A percentile compares a stretch with the other conserved stretches of the same genome.
Evolutionary conservation across 2,113 vertebrate genomes (phyloP).

Genomic region (Brachionichthys hirsutus): DNA sequence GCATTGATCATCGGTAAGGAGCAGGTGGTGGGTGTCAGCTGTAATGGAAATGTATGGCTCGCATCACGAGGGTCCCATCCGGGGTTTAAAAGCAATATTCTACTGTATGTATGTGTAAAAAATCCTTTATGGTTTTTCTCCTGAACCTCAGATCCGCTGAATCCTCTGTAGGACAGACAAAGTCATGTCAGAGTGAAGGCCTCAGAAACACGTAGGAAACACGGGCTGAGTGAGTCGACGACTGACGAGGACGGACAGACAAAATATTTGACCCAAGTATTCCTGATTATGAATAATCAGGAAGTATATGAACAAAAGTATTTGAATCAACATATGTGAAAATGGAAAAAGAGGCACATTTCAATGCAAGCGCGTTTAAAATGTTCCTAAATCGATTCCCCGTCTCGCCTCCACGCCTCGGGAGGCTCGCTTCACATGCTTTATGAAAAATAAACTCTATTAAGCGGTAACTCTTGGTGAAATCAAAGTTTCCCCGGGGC

Average conservation of each 20-base stretch:
- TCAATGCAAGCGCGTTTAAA: constrained; percentile 12
- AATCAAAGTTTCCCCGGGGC: no score
- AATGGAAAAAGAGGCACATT: constrained; percentile 10
- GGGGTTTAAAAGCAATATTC: constrained; percentile 35
- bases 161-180: constrained; percentile 3
- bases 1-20: constrained; percentile 38
- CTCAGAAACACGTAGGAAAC: constrained; percentile 39
- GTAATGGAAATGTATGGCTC: constrained; percentile 29
- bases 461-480: no score
- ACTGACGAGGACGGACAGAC: constrained; percentile 39
- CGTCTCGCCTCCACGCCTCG: constrained; percentile 39
- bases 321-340: no score
- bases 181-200: constrained; percentile 11
- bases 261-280: constrained; percentile 21
- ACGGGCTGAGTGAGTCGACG: constrained; percentile 49
- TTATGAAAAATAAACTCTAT: no score
- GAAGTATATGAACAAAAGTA: neutral
- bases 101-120: neutral
- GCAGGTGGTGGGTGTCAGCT: constrained; percentile 46
- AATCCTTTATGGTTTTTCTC: neutral
- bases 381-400: constrained; percentile 27
- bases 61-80: constrained; percentile 10
- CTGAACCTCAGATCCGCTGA: constrained; percentile 2
- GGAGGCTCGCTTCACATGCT: no score
- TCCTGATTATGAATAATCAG: constrained; percentile 1